A percentile compares a stretch with the other conserved stretches of the same genome.
phyloP scores from a whole-genome alignment of 2,888 invertebrate species.

The Rotaria sp. region DNA sequence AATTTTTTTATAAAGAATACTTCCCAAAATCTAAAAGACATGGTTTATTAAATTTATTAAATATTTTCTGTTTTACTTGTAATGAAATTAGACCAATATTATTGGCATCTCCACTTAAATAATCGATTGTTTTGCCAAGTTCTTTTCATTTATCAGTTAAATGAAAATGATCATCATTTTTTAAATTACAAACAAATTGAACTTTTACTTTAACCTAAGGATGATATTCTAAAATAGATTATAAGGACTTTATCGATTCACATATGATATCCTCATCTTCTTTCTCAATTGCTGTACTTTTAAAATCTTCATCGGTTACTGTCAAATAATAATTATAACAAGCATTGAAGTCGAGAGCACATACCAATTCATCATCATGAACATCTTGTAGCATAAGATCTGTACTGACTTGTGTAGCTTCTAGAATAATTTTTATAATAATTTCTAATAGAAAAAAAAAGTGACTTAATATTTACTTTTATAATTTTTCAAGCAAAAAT shows the following conservation, averaged over 20 bases:
- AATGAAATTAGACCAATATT: neutral
- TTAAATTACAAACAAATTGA: neutral
- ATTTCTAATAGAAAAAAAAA: neutral
- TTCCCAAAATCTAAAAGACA: neutral
- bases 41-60: too few relatives aligned
- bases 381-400: neutral
- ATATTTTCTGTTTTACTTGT: too few relatives aligned
- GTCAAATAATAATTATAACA: conserved; percentile 23
- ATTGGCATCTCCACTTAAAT: neutral
- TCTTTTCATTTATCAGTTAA: neutral
- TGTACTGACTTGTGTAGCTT: neutral
- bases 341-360: neutral
- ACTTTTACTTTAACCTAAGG: neutral
- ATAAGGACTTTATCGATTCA: neutral
- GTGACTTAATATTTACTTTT: neutral
- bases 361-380: neutral
- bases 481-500: neutral
- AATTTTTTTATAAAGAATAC: conserved; percentile 3
- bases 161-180: conserved; percentile 15
- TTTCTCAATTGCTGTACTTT: neutral
- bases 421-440: neutral
- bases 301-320: conserved; percentile 6
- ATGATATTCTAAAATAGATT: neutral
- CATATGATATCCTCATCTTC: conserved; percentile 9
- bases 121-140: neutral